Conservation (phyloP, 2,113 vertebrate species). For the Crotalus tigris region DNA sequence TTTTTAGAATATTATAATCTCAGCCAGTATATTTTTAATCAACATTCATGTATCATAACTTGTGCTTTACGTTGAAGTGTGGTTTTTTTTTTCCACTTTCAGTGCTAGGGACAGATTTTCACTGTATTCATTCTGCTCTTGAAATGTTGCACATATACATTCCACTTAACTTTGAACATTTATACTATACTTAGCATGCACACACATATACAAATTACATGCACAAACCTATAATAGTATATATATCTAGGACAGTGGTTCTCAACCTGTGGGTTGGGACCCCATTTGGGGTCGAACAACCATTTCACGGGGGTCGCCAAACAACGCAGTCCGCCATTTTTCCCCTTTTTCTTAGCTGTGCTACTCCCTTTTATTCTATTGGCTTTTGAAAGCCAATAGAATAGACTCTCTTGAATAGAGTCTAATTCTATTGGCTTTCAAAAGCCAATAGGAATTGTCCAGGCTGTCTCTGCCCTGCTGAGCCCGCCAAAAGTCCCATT, state of each 20-base stretch:
- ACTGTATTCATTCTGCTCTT: neutral
- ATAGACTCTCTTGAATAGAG: too few species aligned
- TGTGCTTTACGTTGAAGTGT: neutral
- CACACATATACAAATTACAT: neutral
- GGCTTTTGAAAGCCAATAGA: too few species aligned
- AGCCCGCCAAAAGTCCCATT: too few species aligned
- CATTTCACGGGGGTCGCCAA: too few species aligned
- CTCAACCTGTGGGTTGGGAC: too few species aligned
- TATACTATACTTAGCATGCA: neutral
- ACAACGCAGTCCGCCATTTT: too few species aligned
- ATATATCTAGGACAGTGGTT: neutral
- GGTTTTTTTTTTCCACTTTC: neutral
- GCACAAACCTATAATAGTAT: neutral
- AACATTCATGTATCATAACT: neutral
- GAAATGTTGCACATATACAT: neutral
- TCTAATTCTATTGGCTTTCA: too few species aligned
- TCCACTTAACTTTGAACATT: neutral
- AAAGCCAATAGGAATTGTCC: too few species aligned
- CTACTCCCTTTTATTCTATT: too few species aligned
- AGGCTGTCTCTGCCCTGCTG: too few species aligned
- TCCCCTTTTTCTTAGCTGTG: too few species aligned
- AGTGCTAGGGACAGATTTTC: neutral
- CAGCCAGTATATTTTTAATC: neutral
- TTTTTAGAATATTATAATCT: neutral
- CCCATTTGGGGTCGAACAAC: too few species aligned